Evolutionary conservation across 2,797 vertebrate species (phyloP), one percentile per base, ranked within the genome.

Genomic region (Enoplosus armatus): DNA sequence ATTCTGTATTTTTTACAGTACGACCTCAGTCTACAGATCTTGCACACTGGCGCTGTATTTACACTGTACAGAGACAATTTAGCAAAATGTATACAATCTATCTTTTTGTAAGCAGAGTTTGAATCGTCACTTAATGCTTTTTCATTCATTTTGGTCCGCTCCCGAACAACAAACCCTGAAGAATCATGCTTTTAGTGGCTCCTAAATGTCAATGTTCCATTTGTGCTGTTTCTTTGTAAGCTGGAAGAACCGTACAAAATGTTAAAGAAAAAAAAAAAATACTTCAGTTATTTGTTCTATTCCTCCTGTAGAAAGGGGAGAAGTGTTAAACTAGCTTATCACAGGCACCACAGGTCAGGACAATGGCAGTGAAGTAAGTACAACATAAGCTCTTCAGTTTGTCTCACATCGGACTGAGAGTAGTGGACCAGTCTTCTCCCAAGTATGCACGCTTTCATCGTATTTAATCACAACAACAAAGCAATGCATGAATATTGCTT

Each of bases 21-120:
- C 68, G 33, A 82, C 51, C 59, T 87, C 70, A 83, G 83, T 84
- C 78, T 65, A 85, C 78, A 92, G 85, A 83, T 83, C 71, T 59
- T 48, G 82, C 82, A 91, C 88, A 87, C 80, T 76, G 74, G 81
- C 56, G 61, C 82, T 64, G 63, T 93, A 94, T 93, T 85, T 94
- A 94, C 94, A 95, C 92, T 94, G 81, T 94, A 95, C 91, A 95
- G 87, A 91, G 67, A 89, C 74, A 72, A 69, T 80, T 87, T 88
- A 82, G 80, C 76, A 88, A 93, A 91, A 90, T 66, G 50, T 89
- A 83, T 89, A 91, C 90, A 91, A 89, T 90, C 79, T 84, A 60
- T 87, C 37, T 62, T 83, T 83, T 88, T 77, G 72, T 86, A 68
- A 79, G 82, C 72, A 80, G 87, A 59, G 84, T 87, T 77, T 77